phyloP scores from a whole-genome alignment of 2,888 invertebrate species.

The Philhelius pedissequus region DNA sequence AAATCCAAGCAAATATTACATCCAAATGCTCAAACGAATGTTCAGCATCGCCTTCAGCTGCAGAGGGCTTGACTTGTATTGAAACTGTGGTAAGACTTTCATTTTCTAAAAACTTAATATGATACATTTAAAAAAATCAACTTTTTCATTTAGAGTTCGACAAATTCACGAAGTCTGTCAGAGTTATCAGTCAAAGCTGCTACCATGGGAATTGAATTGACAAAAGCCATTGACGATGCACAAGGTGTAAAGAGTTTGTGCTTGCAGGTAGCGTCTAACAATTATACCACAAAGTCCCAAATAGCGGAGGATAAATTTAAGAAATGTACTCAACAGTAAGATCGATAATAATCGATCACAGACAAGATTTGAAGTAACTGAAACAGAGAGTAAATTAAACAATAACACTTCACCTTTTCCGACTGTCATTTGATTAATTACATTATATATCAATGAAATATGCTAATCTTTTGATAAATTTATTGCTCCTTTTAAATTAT shows the following conservation, averaged over 20 bases:
- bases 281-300: background rate
- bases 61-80: background rate
- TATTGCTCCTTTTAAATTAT: too few species aligned
- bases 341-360: background rate
- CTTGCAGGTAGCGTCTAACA: background rate
- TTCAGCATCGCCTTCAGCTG: background rate
- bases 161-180: background rate
- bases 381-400: too few species aligned
- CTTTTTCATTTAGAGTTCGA: background rate
- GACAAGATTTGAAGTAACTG: too few species aligned
- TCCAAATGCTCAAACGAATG: background rate
- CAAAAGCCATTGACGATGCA: background rate
- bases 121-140: background rate
- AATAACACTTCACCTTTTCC: too few species aligned
- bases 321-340: background rate
- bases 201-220: background rate
- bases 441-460: too few species aligned
- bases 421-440: too few species aligned
- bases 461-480: too few species aligned
- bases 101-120: background rate
- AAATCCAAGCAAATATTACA: background rate
- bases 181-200: background rate
- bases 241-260: background rate
- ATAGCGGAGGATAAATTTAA: background rate
- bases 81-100: background rate